phyloP scores from a whole-genome alignment of 2,113 vertebrate genomes.

The Brachypteracias leptosomus region DNA sequence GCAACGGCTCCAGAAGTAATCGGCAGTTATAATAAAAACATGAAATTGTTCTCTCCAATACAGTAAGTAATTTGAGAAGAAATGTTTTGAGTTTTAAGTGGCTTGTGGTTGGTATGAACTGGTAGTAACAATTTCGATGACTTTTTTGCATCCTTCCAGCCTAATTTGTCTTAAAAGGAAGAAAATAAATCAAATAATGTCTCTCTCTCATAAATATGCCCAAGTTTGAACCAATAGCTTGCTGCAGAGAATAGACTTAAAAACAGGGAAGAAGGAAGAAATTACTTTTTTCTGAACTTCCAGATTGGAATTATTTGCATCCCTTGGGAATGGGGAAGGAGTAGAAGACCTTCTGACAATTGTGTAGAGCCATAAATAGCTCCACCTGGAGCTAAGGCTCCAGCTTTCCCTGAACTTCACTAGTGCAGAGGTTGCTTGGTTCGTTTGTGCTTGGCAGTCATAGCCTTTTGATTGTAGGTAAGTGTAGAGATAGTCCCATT shows the following conservation, averaged over 20 bases:
- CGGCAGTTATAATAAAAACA: neutral
- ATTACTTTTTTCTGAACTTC: neutral
- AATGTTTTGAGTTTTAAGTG: neutral
- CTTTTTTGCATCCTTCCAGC: neutral
- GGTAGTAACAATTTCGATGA: neutral
- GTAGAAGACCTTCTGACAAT: neutral
- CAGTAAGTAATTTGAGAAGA: neutral
- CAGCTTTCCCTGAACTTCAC: neutral
- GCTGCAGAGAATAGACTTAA: neutral
- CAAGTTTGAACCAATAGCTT: neutral
- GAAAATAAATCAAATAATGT: neutral
- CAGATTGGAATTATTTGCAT: neutral
- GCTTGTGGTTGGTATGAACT: neutral
- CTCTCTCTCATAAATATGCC: neutral
- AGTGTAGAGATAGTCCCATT: neutral
- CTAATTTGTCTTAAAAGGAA: neutral
- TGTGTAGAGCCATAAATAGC: neutral
- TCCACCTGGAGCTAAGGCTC: neutral
- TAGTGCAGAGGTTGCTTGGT: neutral
- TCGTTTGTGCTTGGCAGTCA: neutral
- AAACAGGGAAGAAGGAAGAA: neutral
- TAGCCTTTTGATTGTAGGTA: neutral
- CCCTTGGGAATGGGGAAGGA: neutral
- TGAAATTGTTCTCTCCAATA: neutral
- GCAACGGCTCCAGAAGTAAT: neutral